phyloP scores from a whole-genome alignment of 1,140 invertebrate species.

The Pachyrhynchus sulphureomaculatus region DNA sequence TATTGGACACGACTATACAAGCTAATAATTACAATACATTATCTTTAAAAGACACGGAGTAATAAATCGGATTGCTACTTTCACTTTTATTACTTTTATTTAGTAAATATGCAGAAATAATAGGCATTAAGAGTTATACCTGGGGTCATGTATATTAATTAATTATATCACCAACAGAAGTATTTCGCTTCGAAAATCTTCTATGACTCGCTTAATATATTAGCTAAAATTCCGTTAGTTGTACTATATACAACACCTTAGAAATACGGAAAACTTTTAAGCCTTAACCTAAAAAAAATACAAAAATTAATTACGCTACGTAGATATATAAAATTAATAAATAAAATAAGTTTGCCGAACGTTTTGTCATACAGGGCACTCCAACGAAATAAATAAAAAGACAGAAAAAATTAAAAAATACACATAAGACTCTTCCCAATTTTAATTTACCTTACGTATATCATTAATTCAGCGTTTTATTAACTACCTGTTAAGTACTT shows the following conservation, averaged over 20 bases:
- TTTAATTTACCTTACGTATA: slow-evolving; percentile 24
- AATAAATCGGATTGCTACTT: too few species aligned
- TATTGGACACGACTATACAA: too few species aligned
- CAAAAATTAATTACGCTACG: slow-evolving; percentile 4
- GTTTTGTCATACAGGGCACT: slow-evolving; percentile 5
- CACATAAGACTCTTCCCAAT: slow-evolving; percentile 16
- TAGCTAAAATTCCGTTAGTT: background rate
- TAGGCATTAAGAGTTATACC: too few species aligned
- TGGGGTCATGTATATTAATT: too few species aligned
- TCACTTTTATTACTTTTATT: too few species aligned
- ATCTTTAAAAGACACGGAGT: too few species aligned
- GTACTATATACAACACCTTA: background rate
- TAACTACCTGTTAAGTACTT: slow-evolving; percentile 30
- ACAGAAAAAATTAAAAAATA: slow-evolving; percentile 11
- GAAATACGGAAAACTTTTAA: background rate
- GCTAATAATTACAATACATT: too few species aligned
- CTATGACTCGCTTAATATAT: background rate
- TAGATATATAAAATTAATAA: slow-evolving; percentile 3
- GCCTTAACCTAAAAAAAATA: slow-evolving; percentile 3
- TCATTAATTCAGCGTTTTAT: slow-evolving; percentile 21
- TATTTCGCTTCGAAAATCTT: too few species aligned
- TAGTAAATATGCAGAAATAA: too few species aligned
- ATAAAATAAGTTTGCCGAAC: background rate
- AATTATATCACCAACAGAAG: too few species aligned
- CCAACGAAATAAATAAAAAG: slow-evolving; percentile 6